Evolutionary conservation across 2,888 invertebrate species (phyloP), one percentile per base, ranked within the genome.

Genomic region (Eustalomyia histrio): DNA sequence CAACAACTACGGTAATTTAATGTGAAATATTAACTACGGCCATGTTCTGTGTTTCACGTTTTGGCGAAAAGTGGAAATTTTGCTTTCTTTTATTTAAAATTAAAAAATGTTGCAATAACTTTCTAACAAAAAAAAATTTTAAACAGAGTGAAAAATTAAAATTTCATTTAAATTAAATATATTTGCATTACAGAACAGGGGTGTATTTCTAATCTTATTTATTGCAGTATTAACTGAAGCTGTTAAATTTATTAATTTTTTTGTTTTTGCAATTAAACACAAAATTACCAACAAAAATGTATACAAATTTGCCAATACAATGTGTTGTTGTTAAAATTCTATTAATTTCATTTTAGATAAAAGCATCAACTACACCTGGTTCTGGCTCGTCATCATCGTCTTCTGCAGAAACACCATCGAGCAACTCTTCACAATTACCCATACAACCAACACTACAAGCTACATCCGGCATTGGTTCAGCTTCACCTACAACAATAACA

Each of bases 361-460:
- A 82, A 68, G 57, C 50, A 55, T 10, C 74, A 18, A 86, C 85
- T 10, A 80, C 85, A 0, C 64, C 84, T 33, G 74, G 85, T 2
- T 72, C 80, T 79, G 9, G 50, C 78, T 29, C 85, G 3, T 72
- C 79, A 33, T 63, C 82, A 21, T 75, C 83, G 12, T 58, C 83
- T 58, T 60, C 80, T 2, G 72, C 73, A 14, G 52, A 71, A 53
- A 60, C 81, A 24, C 75, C 39, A 14, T 5, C 21, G 58, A 58
- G 14, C 65, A 75, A 74, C 55, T 74, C 75, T 63, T 81, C 81
- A 18, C 73, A 79, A 67, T 63, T 74, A 64, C 82, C 79, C 53
- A 81, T 80, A 71, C 84, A 83, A 50, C 81, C 83, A 24, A 83
- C 82, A 60, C 64, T 73, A 57, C 83, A 83, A 80, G 72, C 85